Evolutionary conservation across 2,113 vertebrate species (phyloP).

Genomic region (Balaeniceps rex): DNA sequence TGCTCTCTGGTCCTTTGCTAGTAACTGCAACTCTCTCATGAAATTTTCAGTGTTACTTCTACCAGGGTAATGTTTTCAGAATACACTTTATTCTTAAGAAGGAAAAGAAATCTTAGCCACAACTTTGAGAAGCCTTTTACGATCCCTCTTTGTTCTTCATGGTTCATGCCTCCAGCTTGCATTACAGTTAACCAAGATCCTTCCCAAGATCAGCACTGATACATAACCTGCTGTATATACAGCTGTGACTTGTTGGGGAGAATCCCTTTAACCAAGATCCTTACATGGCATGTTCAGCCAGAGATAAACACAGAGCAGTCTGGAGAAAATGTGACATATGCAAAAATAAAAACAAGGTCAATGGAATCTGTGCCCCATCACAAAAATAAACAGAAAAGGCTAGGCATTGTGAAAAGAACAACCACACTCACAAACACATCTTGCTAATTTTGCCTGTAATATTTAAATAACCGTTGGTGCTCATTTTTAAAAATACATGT

Average conservation of each 20-base stretch:
- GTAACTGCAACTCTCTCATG: background rate
- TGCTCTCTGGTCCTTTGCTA: background rate
- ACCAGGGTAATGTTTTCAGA: background rate
- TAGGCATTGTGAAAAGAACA: background rate
- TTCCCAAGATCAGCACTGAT: background rate
- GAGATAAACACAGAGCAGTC: background rate
- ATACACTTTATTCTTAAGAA: background rate
- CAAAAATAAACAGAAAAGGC: background rate
- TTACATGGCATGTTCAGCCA: background rate
- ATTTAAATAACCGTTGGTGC: background rate
- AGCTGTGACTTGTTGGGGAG: background rate
- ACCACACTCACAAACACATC: background rate
- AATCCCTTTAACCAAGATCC: background rate
- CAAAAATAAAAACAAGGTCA: background rate
- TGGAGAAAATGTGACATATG: background rate
- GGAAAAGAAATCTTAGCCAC: background rate
- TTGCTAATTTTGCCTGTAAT: background rate
- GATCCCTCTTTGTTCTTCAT: background rate
- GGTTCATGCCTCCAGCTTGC: background rate
- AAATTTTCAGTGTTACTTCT: background rate
- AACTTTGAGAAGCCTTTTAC: background rate
- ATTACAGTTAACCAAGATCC: background rate
- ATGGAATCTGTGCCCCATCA: background rate
- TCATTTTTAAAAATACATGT: background rate
- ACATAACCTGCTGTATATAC: background rate